These are phyloP conservation scores for Brachystomella parvula DNA, from an alignment of 1,140 invertebrate species.

Conservation along the genomic window DNA sequence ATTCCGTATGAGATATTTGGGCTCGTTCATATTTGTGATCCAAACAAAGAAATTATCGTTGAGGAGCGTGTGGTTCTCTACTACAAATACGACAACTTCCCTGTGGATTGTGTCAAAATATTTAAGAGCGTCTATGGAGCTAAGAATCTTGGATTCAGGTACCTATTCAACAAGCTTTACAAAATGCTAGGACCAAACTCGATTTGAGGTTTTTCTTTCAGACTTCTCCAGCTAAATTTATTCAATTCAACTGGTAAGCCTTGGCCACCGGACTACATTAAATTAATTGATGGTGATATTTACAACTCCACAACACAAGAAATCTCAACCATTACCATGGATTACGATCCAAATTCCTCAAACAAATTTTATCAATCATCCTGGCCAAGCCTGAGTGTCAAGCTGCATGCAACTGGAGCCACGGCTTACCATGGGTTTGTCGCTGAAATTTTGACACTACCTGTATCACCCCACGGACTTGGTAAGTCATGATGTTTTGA, in stretches of 20 bases:
- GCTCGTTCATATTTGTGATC: slow-evolving; percentile 90
- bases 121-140: slow-evolving; percentile 74
- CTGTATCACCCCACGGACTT: slow-evolving; percentile 79
- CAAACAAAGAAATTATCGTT: slow-evolving; percentile 79
- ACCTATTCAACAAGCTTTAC: slow-evolving; percentile 11
- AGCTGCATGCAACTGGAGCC: slow-evolving; percentile 88
- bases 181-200: background rate
- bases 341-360: slow-evolving; percentile 54
- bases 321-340: slow-evolving; percentile 62
- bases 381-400: slow-evolving; percentile 74
- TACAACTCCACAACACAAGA: slow-evolving; percentile 71
- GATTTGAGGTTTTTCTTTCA: slow-evolving; percentile 35
- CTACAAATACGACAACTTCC: slow-evolving; percentile 94
- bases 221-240: slow-evolving; percentile 85
- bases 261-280: slow-evolving; percentile 72
- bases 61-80: slow-evolving; percentile 87
- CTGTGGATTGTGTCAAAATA: slow-evolving; percentile 96
- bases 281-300: slow-evolving; percentile 84
- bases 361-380: slow-evolving; percentile 67
- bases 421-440: slow-evolving; percentile 91
- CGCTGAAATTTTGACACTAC: slow-evolving; percentile 90
- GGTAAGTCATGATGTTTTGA: slow-evolving; percentile 53
- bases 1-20: slow-evolving; percentile 93
- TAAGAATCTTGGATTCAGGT: slow-evolving; percentile 78
- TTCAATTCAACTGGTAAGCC: slow-evolving; percentile 78